Evolutionary conservation across 2,113 vertebrate species (phyloP), one percentile per base, ranked within the genome.

Genomic region (Podarcis muralis): DNA sequence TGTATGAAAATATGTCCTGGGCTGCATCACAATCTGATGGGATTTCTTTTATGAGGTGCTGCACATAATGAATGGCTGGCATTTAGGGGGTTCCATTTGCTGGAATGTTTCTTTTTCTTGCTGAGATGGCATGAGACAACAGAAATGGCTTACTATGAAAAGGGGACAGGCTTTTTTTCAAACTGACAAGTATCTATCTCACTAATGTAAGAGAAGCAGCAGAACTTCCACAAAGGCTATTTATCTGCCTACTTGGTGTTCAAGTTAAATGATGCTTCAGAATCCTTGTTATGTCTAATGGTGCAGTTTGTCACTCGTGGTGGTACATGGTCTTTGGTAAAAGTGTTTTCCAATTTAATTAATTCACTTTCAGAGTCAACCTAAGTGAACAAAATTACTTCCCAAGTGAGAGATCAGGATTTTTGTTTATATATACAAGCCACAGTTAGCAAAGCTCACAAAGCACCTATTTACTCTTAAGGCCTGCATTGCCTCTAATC

Each of bases 211-310:
- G 40, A 59, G 89, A 86, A 85, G 0, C 22, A 82, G 25, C 66
- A 77, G 22, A 71, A 93, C 3, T 88, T 91, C 59, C 81, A 85
- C 87, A 77, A 35, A 68, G 76, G 76, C 12, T 62, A 13, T 40
- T 90, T 88, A 92, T 85, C 84, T 40, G 86, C 35, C 76, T 35
- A 30, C 15, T 75, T 71, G 57, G 85, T 27, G 12, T 40, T 77
- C 90, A 77, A 92, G 30, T 22, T 37, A 92, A 88, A 93, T 22
- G 8, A 72, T 80, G 65, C 8, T 86, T 15, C 59, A 86, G 32
- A 6, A 2, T 22, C 25, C 62, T 85, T 79, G 30, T 86, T 93
- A 40, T 76, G 37, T 76, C 81, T 87, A 84, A 89, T 1, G 0
- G 7, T 27, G 71, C n/a, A 86, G 5, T 62, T 72, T 86, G 25